Evolutionary conservation across 2,888 invertebrate species (phyloP).

Genomic region (Pyrrhosoma nymphula): DNA sequence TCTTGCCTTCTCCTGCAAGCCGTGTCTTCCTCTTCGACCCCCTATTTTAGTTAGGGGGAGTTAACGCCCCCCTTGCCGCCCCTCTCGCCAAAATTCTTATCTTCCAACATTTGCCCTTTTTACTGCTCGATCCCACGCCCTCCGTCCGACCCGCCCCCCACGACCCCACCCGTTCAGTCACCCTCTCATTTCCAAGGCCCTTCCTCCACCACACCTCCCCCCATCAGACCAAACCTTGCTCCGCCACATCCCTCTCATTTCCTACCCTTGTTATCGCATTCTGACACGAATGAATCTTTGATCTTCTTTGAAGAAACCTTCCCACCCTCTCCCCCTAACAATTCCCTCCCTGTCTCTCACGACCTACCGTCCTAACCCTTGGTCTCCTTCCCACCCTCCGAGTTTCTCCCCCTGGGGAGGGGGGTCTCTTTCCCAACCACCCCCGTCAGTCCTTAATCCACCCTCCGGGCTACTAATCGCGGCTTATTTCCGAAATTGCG

Average conservation of each 20-base stretch:
- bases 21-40: too few relatives aligned
- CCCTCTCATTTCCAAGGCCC: background rate
- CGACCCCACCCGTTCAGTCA: background rate
- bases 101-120: slow-evolving; percentile 34
- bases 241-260: background rate
- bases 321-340: background rate
- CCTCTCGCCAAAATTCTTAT: slow-evolving; percentile 14
- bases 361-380: too few relatives aligned
- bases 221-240: background rate
- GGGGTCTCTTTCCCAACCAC: background rate
- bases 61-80: too few relatives aligned
- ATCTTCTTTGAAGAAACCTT: slow-evolving; percentile 59
- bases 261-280: slow-evolving; percentile 55
- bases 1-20: too few relatives aligned
- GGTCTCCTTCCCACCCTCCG: background rate
- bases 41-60: too few relatives aligned
- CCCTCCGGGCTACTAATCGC: slow-evolving; percentile 56
- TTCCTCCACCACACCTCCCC: background rate
- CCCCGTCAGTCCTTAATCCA: slow-evolving; percentile 34
- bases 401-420: background rate
- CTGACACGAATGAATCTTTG: slow-evolving; percentile 64
- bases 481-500: slow-evolving; percentile 64
- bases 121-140: background rate
- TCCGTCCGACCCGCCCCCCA: background rate
- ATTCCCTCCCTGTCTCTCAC: background rate